Conservation (phyloP, 2,113 vertebrate genomes). For the Alosa alosa region DNA sequence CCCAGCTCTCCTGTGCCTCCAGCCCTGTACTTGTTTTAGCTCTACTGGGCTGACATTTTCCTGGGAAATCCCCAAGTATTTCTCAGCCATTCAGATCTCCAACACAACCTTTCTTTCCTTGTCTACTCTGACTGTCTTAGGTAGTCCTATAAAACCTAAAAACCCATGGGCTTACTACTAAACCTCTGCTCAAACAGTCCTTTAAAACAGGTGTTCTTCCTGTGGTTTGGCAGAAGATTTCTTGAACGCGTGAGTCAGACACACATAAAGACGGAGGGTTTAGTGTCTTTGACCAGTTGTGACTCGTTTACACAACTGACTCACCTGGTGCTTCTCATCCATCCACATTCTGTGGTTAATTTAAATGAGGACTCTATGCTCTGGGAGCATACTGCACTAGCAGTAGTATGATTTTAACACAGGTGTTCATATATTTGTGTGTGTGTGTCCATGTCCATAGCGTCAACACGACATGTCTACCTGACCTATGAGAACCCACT, state of each 20-base stretch:
- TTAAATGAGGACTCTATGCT: background rate
- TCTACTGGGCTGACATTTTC: too few relatives aligned
- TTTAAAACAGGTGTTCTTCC: background rate
- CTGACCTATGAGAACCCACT: constrained; percentile 94
- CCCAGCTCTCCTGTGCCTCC: too few relatives aligned
- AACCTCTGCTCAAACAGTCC: background rate
- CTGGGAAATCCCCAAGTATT: too few relatives aligned
- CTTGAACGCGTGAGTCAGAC: background rate
- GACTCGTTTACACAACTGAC: background rate
- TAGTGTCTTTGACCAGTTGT: background rate
- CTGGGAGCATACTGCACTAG: too few relatives aligned
- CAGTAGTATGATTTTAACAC: background rate
- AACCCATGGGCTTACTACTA: background rate
- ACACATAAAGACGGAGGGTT: background rate
- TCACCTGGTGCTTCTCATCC: background rate
- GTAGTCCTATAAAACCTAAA: background rate
- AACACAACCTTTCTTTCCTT: background rate
- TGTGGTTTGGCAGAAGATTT: background rate
- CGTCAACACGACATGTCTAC: constrained; percentile 90
- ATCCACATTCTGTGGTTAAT: background rate
- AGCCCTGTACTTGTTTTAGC: too few relatives aligned
- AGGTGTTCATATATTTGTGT: background rate
- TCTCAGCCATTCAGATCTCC: background rate
- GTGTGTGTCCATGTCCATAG: constrained; percentile 58
- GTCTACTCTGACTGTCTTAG: background rate